These are phyloP conservation scores for Notodromas monacha DNA, from an alignment of 2,888 invertebrate species.

Conservation along the genomic window DNA sequence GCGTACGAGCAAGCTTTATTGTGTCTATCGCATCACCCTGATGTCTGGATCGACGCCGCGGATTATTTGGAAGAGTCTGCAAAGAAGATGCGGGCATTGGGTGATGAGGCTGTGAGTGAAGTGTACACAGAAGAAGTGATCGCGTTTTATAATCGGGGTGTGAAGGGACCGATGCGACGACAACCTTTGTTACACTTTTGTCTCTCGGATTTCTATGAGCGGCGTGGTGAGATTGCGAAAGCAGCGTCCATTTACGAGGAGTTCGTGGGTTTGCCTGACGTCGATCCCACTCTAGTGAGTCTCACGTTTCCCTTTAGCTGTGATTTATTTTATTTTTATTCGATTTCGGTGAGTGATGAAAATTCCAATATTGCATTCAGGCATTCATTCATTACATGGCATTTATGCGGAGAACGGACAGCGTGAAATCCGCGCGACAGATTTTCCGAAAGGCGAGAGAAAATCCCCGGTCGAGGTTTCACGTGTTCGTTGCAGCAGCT, in stretches of 20 bases:
- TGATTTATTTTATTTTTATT: too few species aligned
- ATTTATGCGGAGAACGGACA: constrained; percentile 81
- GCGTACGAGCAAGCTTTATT: constrained; percentile 89
- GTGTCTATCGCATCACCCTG: constrained; percentile 85
- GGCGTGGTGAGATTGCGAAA: constrained; percentile 75
- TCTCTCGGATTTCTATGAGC: constrained; percentile 94
- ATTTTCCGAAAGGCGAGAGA: constrained; percentile 85
- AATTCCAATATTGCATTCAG: constrained; percentile 12
- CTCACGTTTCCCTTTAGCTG: too few species aligned
- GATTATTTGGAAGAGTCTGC: constrained; percentile 82
- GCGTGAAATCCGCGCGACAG: constrained; percentile 73
- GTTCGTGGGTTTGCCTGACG: constrained; percentile 59
- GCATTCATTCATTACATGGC: constrained; percentile 98
- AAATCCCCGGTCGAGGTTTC: constrained; percentile 44
- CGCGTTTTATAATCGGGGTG: constrained; percentile 74
- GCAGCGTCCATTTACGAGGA: constrained; percentile 82
- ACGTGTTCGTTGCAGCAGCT: constrained; percentile 84
- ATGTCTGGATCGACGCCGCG: constrained; percentile 96
- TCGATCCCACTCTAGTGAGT: constrained; percentile 69
- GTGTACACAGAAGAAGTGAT: constrained; percentile 78
- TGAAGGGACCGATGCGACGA: constrained; percentile 49
- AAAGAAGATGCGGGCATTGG: constrained; percentile 70
- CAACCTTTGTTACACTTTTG: constrained; percentile 87
- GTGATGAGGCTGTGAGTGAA: constrained; percentile 46
- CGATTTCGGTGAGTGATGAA: too few species aligned